Evolutionary conservation across 2,113 vertebrate genomes (phyloP), one percentile per base, ranked within the genome.

Genomic region (Microcebus ravelobensis): DNA sequence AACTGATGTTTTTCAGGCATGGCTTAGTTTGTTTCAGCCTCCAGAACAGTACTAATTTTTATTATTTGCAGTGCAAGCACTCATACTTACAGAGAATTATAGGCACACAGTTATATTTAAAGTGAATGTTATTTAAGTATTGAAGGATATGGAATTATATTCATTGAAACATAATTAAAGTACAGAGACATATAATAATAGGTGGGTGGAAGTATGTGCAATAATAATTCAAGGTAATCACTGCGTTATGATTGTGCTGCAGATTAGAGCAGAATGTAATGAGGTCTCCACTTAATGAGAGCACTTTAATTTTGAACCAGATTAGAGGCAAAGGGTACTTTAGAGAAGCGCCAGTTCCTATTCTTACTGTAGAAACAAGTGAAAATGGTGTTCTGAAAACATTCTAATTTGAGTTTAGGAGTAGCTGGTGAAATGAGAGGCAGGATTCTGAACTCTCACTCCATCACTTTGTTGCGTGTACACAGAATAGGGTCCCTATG

Each of bases 121-220:
- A 91, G 73, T 91, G 91, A 97, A 88, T 97, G 65, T 94, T 88
- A 79, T 92, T 97, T 97, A 97, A 94, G 96, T 96, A 96, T 96
- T 91, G 94, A 96, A 97, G 83, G 70, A 45, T 87, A 90, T 97
- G 39, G 93, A 97, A 96, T 96, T 96, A 94, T 96, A 95, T 96
- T 97, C 91, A 95, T 95, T 90, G 97, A 96, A 95, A 95, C 68
- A 94, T 96, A 97, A 97, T 97, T 97, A 96, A 97, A 97, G 71
- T 96, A 90, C 79, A 92, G 91, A 93, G 93, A 90, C 68, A 81
- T 92, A 82, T 89, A 98, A 96, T 95, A 97, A 94, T 84, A 96
- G 96, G 89, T 97, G 91, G 93, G 89, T 90, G 45, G 91, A 97
- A 97, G 73, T 96, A 81, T 83, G 73, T 91, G 81, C 63, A 96